A percentile compares a stretch with the other conserved stretches of the same genome.
phyloP scores from a whole-genome alignment of 2,797 vertebrate genomes.

The Intellagama lesueurii region DNA sequence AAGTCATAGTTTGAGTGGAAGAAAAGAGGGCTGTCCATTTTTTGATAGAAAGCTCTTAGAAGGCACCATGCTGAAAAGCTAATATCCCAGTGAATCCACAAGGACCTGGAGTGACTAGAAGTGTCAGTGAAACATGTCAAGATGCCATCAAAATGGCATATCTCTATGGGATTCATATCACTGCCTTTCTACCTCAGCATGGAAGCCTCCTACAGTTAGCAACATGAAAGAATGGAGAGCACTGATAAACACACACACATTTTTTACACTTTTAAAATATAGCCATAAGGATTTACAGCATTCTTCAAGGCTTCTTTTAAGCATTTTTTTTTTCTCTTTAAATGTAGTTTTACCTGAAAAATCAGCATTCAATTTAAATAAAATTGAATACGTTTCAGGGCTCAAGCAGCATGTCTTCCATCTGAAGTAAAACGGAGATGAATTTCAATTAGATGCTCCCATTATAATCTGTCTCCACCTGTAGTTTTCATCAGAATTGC shows the following conservation, averaged over 20 bases:
- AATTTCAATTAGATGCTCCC: conserved; percentile 80
- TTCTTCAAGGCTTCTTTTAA: conserved; percentile 57
- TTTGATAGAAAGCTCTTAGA: conserved; percentile 37
- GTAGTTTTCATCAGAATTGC: conserved; percentile 80
- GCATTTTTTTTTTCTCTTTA: conserved; percentile 37
- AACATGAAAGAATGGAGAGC: conserved; percentile 26
- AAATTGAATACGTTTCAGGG: conserved; percentile 77
- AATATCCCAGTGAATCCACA: conserved; percentile 43
- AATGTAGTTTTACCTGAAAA: conserved; percentile 74
- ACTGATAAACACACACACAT: conserved; percentile 18
- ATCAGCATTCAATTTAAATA: conserved; percentile 79
- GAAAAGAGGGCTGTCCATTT: conserved; percentile 17
- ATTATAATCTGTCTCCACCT: conserved; percentile 80
- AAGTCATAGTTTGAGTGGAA: conserved; percentile 55
- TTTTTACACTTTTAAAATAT: conserved; percentile 32
- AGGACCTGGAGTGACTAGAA: conserved; percentile 48
- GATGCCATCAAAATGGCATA: conserved; percentile 30
- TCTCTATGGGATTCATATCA: conserved; percentile 39
- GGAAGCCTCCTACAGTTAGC: conserved; percentile 31
- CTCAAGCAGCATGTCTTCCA: conserved; percentile 78
- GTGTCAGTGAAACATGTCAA: conserved; percentile 44
- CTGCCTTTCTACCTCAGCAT: conserved; percentile 41
- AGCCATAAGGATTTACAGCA: conserved; percentile 47
- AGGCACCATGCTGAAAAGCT: conserved; percentile 29
- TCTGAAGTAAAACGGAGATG: conserved; percentile 78